Percentiles rank a stretch among this genome's conserved stretches.
These are phyloP conservation scores for Cyphomyrmex costatus DNA, from an alignment of 1,140 invertebrate species.

Conservation along the genomic window DNA sequence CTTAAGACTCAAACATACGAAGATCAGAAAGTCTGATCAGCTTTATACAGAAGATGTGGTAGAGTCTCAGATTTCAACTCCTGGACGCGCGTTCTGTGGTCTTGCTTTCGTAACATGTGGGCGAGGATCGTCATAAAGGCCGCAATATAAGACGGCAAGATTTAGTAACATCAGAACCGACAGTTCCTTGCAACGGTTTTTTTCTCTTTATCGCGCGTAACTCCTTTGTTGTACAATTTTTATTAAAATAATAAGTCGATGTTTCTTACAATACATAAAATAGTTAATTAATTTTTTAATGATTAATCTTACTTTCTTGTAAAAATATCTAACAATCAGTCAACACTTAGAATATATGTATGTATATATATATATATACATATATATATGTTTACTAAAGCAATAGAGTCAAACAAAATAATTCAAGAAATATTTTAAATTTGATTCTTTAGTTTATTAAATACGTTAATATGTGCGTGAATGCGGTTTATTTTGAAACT, in stretches of 20 bases:
- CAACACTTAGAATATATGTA: too few species aligned
- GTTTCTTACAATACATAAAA: too few species aligned
- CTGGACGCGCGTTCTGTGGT: conserved; percentile 40
- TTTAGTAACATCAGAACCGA: conserved; percentile 51
- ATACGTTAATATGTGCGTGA: too few species aligned
- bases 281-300: too few species aligned
- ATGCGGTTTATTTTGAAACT: too few species aligned
- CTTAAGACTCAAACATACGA: neutral
- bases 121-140: conserved; percentile 60
- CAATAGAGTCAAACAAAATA: too few species aligned
- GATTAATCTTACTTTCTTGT: too few species aligned
- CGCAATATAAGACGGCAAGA: conserved; percentile 48
- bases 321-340: too few species aligned
- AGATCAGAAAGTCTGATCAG: conserved; percentile 60
- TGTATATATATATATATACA: too few species aligned
- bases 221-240: conserved; percentile 6
- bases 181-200: neutral
- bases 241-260: neutral
- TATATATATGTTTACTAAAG: too few species aligned
- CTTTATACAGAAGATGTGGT: conserved; percentile 21
- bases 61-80: conserved; percentile 54
- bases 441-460: too few species aligned
- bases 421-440: too few species aligned
- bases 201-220: neutral
- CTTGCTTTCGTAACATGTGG: conserved; percentile 61